Conservation (phyloP, 2,797 vertebrate species). For the Eleutherodactylus coqui region DNA sequence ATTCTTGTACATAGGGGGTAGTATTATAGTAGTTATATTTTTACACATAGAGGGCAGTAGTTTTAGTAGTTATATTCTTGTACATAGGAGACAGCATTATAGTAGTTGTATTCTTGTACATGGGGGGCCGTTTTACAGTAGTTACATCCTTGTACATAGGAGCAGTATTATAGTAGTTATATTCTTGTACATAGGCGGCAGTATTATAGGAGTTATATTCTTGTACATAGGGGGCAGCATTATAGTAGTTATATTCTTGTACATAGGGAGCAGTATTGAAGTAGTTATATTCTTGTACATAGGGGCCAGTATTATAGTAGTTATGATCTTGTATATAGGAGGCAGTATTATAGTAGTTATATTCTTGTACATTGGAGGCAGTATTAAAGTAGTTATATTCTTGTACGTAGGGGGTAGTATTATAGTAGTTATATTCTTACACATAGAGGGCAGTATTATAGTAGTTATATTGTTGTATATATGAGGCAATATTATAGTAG, state of each 20-base stretch:
- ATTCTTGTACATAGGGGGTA: background rate
- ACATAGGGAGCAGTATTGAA: background rate
- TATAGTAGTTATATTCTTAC: conserved; percentile 3
- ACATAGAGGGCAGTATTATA: background rate
- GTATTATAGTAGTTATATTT: conserved; percentile 3
- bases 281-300: background rate
- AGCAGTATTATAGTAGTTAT: conserved; percentile 14
- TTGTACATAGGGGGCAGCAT: background rate
- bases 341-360: background rate
- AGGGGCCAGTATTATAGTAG: background rate
- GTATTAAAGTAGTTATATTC: conserved; percentile 14
- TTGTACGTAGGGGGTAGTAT: background rate
- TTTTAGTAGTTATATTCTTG: background rate
- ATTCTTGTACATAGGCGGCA: background rate
- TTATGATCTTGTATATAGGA: background rate
- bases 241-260: conserved; percentile 4
- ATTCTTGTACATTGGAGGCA: background rate
- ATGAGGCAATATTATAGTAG: background rate
- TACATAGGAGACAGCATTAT: background rate
- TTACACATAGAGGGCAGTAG: background rate
- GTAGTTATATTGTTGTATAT: background rate
- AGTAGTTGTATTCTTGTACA: background rate
- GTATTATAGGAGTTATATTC: conserved; percentile 2
- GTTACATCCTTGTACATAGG: background rate
- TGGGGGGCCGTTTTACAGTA: background rate